Evolutionary conservation across 2,888 invertebrate genomes (phyloP).

Genomic region (Drosophila tripunctata): DNA sequence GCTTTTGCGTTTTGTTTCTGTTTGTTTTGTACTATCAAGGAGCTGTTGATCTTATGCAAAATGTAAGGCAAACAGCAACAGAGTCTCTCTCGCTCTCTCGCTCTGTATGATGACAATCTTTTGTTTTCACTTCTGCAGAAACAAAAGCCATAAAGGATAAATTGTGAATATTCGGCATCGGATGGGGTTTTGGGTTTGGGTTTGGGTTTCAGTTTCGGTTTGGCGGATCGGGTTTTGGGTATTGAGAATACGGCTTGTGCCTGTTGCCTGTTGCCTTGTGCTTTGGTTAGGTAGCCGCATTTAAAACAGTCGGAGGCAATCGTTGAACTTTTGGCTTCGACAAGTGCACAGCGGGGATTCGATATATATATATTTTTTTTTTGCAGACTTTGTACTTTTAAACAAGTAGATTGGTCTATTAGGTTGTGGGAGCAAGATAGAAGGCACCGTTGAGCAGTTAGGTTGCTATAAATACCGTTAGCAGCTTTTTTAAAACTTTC

Average conservation of each 20-base stretch:
- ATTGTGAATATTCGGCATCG: conserved; percentile 57
- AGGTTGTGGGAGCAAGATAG: too few relatives aligned
- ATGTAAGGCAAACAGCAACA: conserved; percentile 2
- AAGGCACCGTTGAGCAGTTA: too few relatives aligned
- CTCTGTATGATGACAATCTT: conserved; percentile 78
- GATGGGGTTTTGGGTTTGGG: neutral
- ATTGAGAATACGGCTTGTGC: conserved; percentile 11
- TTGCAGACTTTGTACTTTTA: too few relatives aligned
- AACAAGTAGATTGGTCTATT: too few relatives aligned
- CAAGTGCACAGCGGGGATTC: conserved; percentile 83
- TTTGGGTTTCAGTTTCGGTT: too few relatives aligned
- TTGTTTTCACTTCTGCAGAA: conserved; percentile 83
- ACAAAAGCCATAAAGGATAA: conserved; percentile 78
- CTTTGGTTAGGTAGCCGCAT: conserved; percentile 68
- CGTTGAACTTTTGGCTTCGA: conserved; percentile 80
- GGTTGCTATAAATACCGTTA: too few relatives aligned
- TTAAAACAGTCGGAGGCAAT: conserved; percentile 63
- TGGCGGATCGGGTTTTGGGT: neutral
- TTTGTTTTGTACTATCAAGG: conserved; percentile 35
- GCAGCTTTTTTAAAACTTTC: too few relatives aligned
- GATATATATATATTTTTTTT: too few relatives aligned
- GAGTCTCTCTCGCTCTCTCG: conserved; percentile 11
- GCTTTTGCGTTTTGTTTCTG: neutral
- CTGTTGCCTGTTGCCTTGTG: conserved; percentile 3
- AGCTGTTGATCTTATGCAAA: conserved; percentile 64